Base-by-base conservation (phyloP, 23 tunicate species). In the Trididemnum nubilum region DNA sequence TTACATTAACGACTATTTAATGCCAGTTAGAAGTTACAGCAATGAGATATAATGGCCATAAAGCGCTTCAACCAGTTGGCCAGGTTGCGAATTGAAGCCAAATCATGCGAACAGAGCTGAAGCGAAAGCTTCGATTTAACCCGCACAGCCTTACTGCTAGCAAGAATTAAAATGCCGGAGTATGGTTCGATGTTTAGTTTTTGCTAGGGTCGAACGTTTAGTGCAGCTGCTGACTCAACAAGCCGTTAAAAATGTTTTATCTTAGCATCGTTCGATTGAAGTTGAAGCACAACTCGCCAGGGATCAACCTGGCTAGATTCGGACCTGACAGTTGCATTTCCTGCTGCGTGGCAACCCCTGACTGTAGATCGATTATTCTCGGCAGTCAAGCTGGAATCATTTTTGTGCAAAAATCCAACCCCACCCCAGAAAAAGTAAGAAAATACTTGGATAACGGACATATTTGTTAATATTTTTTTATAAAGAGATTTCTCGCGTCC, bases 201-300 rank as follows among this genome's bases (percentile, higher is more conserved):
- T n/a, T n/a, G n/a, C n/a, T n/a, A n/a, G n/a, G n/a, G n/a, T n/a
- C n/a, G n/a, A n/a, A n/a, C n/a, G n/a, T n/a, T n/a, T n/a, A n/a
- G n/a, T n/a, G n/a, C n/a, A 15, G 54, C 54, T 44, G 54, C 54
- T 44, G 54, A 44, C 54, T 44, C 54, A 44, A 44, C 9, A 15
- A 44, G 54, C 54, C n/a, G 15, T 44, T 44, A 44, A 9, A 44
- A 7, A 7, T 44, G 9, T 44, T 12, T n/a, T 3, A 12, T 79
- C 71, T 33, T 82, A 92, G 97, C 61, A 82, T 92, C 49, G 70
- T 92, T 15, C 80, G 97, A 39, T 78, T 92, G 71, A 92, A 81
- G 71, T 63, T 86, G 85, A 82, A 83, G 38, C 90, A 87, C 78
- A 84, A 90, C 63, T 50, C 86, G 9, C 92, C 97, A 12, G 97